Conservation (phyloP, 2,888 invertebrate species). For the Abscondita cerata region DNA sequence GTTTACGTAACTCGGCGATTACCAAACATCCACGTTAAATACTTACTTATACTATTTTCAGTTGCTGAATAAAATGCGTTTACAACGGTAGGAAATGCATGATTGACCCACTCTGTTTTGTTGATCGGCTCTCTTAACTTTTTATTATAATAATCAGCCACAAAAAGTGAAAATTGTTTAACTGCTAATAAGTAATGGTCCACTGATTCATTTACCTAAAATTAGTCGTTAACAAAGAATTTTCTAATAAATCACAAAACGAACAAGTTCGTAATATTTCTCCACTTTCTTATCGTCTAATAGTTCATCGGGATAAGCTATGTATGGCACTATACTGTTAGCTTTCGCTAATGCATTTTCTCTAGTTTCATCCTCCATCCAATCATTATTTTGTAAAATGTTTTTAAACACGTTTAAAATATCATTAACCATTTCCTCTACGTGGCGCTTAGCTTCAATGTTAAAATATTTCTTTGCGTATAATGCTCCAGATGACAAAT, state of each 20-base stretch:
- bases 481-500: conserved; percentile 69
- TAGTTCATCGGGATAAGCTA: conserved; percentile 46
- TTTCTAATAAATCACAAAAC: background rate
- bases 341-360: conserved; percentile 40
- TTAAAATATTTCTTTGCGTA: conserved; percentile 70
- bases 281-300: conserved; percentile 41
- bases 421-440: conserved; percentile 39
- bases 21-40: too few species aligned
- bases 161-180: conserved; percentile 60
- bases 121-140: conserved; percentile 61
- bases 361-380: conserved; percentile 43
- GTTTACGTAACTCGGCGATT: too few species aligned
- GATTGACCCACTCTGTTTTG: conserved; percentile 62
- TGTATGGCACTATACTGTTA: conserved; percentile 36
- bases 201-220: conserved; percentile 56
- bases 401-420: conserved; percentile 38
- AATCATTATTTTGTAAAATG: conserved; percentile 37
- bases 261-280: conserved; percentile 51
- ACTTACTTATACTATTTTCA: conserved; percentile 67
- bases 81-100: conserved; percentile 61
- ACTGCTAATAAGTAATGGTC: conserved; percentile 60
- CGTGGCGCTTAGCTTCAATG: conserved; percentile 25
- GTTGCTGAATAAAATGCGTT: conserved; percentile 64
- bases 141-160: conserved; percentile 60
- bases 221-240: conserved; percentile 29